Evolutionary conservation across 1,140 invertebrate genomes (phyloP), one percentile per base, ranked within the genome.

Genomic region (Andricus grossulariae): DNA sequence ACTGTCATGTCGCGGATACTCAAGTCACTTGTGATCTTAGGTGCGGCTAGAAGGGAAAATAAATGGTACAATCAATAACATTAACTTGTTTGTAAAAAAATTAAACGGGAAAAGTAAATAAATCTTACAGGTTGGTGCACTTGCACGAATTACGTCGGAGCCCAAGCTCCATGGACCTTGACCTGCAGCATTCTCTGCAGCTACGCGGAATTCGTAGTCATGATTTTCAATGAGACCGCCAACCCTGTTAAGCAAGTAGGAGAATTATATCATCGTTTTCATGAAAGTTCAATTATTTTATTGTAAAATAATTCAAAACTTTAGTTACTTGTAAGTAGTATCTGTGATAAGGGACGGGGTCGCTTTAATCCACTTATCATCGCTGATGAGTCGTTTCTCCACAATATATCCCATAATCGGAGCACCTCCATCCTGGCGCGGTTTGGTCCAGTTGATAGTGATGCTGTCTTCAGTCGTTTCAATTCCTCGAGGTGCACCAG

Each of bases 161-260:
- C 95, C 95, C 75, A 96, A 95, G 84, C 97, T 98, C 93, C 94
- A 99, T 13, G 96, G 95, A 51, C 98, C 98, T 89, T 97, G 96
- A 1, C 98, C 98, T 45, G 98, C 98, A 51, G 97, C 97, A 91
- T 99, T 99, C n/a, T 98, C 92, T 32, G 98, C 98, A 8, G 97
- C 95, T 0, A 99, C 98, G 75, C 98, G 93, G 93, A 99, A 99
- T 89, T 99, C 98, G 86, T 99, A 99, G 87, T 98, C 97, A 74
- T 97, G 96, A 88, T 99, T 98, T 89, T 99, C 97, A 77, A 97
- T 96, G 16, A 99, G 92, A 79, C 96, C 97, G 66, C 94, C 95
- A 15, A 98, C 96, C 83, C 94, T 94, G 84, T 85, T 92, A 82
- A 77, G 70, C 57, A 74, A 72, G 50, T 49, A 72, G n/a, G 49